Conservation (phyloP, 2,797 vertebrate genomes). For the Mycteria americana region DNA sequence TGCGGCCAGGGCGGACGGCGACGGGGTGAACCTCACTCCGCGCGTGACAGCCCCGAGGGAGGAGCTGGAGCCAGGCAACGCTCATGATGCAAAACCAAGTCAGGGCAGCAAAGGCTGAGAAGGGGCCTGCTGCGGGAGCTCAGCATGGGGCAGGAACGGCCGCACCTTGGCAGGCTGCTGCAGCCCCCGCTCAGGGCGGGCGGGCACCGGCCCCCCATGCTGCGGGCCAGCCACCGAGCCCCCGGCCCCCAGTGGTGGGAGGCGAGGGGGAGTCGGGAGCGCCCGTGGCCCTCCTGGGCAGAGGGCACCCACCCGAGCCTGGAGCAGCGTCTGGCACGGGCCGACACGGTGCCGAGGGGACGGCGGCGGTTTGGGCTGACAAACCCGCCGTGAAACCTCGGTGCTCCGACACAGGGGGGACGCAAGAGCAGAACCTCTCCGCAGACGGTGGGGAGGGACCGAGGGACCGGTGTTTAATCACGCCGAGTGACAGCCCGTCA, state of each 20-base stretch:
- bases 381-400: neutral
- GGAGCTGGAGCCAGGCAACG: neutral
- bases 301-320: neutral
- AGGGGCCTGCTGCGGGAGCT: neutral
- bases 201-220: neutral
- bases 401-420: neutral
- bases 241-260: fast-evolving
- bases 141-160: neutral
- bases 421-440: neutral
- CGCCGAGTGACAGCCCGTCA: too few relatives aligned
- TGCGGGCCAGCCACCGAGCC: too few relatives aligned
- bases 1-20: neutral
- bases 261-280: neutral
- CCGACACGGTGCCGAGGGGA: neutral
- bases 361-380: neutral
- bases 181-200: neutral
- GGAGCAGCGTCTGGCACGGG: neutral
- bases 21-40: fast-evolving
- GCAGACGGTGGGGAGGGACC: too few relatives aligned
- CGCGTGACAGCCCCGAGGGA: neutral
- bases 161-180: neutral
- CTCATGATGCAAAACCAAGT: neutral
- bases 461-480: too few relatives aligned
- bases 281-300: too few relatives aligned
- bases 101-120: neutral